Conservation (phyloP, 2,888 invertebrate genomes). For the Agrochola macilenta region DNA sequence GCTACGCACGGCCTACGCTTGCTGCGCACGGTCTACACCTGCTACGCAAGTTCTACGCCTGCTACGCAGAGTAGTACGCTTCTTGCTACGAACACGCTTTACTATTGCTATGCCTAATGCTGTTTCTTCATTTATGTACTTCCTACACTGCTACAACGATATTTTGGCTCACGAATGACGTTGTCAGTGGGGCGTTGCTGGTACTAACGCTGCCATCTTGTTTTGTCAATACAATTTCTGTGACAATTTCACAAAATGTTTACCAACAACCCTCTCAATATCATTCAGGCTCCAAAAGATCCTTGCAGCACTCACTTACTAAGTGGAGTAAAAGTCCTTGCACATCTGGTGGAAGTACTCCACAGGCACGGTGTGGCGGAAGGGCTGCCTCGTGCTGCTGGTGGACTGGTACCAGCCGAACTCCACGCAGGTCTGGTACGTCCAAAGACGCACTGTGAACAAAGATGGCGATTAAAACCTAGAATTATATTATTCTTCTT, state of each 20-base stretch:
- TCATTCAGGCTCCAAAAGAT: not conserved
- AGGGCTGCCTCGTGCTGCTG: slow-evolving; percentile 91
- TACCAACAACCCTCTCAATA: not conserved
- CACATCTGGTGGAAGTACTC: slow-evolving; percentile 88
- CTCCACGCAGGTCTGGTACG: slow-evolving; percentile 96
- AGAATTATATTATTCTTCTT: not conserved
- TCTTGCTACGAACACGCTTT: not conserved
- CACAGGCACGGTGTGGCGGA: slow-evolving; percentile 88
- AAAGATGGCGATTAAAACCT: not conserved
- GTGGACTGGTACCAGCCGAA: slow-evolving; percentile 96
- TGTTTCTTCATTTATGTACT: not conserved
- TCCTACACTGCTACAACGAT: not conserved
- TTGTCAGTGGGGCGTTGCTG: not conserved
- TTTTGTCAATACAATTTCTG: not conserved
- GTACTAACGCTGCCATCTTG: not conserved
- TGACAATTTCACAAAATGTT: not conserved
- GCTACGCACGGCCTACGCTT: not conserved
- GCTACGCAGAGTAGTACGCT: not conserved
- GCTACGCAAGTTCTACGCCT: not conserved
- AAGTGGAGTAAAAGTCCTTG: slow-evolving; percentile 78
- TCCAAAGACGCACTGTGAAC: slow-evolving; percentile 93
- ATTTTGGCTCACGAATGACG: not conserved
- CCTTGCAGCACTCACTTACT: slow-evolving; percentile 71
- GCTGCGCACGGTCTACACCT: not conserved
- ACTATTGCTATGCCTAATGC: not conserved